These are phyloP conservation scores for Pammene aurita DNA, from an alignment of 2,888 invertebrate species.

Conservation along the genomic window DNA sequence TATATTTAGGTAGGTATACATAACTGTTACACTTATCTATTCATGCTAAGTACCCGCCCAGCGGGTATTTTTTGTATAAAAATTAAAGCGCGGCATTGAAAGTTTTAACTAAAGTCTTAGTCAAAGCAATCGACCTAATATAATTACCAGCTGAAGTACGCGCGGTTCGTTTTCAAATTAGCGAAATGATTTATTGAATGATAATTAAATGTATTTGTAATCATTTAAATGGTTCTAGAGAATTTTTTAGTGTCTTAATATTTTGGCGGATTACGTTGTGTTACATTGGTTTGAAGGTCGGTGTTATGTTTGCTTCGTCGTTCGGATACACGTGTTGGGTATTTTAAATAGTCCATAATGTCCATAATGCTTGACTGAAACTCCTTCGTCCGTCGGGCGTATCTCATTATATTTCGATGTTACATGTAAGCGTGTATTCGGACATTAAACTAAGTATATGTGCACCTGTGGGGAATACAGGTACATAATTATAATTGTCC, in stretches of 20 bases:
- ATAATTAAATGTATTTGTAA: conserved; percentile 60
- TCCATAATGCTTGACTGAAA: conserved; percentile 36
- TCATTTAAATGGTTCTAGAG: conserved; percentile 70
- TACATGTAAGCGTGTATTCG: conserved; percentile 40
- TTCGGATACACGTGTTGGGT: conserved; percentile 40
- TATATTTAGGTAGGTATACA: too few species aligned
- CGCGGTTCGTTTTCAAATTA: conserved; percentile 63
- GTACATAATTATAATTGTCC: conserved; percentile 64
- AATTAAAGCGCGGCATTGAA: too few species aligned
- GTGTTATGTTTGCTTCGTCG: conserved; percentile 75
- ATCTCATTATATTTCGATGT: conserved; percentile 32
- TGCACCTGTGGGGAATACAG: conserved; percentile 56
- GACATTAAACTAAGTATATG: conserved; percentile 36
- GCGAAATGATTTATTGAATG: conserved; percentile 69
- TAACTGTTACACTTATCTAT: too few species aligned
- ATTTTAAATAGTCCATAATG: conserved; percentile 30
- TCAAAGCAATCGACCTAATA: conserved; percentile 52
- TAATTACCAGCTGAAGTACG: conserved; percentile 63
- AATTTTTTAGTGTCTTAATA: conserved; percentile 79
- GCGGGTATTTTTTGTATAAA: too few species aligned
- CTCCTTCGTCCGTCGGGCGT: conserved; percentile 18
- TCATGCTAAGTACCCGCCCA: too few species aligned
- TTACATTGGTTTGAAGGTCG: conserved; percentile 64
- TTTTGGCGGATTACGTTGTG: conserved; percentile 67
- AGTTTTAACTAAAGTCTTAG: not conserved